A percentile compares a stretch with the other conserved stretches of the same genome.
phyloP scores from a whole-genome alignment of 2,113 vertebrate species.

The Silurus meridionalis region DNA sequence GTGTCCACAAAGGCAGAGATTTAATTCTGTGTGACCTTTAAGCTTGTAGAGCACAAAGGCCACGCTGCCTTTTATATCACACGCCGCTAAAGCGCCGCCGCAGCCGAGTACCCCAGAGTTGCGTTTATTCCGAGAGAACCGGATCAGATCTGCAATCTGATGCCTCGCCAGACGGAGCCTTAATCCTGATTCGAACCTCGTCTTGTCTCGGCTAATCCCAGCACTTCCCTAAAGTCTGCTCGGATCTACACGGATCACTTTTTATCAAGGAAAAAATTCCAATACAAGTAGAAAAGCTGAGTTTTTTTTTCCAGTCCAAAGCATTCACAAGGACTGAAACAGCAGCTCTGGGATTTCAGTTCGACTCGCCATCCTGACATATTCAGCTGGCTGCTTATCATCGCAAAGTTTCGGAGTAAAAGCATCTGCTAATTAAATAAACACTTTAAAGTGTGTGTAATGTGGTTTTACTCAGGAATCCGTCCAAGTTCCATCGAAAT shows the following conservation, averaged over 20 bases:
- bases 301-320: no score
- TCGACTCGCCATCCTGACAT: background rate
- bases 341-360: background rate
- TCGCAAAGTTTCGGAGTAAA: background rate
- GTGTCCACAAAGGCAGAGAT: background rate
- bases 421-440: background rate
- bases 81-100: conserved; percentile 9
- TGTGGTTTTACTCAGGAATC: background rate
- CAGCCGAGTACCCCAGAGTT: background rate
- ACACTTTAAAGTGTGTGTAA: no score
- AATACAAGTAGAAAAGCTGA: background rate
- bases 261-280: background rate
- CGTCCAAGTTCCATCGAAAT: background rate
- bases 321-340: background rate
- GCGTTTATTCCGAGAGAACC: background rate
- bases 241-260: conserved; percentile 6
- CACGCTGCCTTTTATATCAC: conserved; percentile 37
- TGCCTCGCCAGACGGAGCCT: conserved; percentile 1
- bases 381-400: background rate
- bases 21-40: conserved; percentile 51
- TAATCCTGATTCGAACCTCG: background rate
- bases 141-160: conserved; percentile 20
- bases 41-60: conserved; percentile 43
- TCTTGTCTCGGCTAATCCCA: background rate
- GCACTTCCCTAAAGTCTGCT: conserved; percentile 1